Evolutionary conservation across 1,140 invertebrate genomes (phyloP).

Genomic region (Bombus sylvicola): DNA sequence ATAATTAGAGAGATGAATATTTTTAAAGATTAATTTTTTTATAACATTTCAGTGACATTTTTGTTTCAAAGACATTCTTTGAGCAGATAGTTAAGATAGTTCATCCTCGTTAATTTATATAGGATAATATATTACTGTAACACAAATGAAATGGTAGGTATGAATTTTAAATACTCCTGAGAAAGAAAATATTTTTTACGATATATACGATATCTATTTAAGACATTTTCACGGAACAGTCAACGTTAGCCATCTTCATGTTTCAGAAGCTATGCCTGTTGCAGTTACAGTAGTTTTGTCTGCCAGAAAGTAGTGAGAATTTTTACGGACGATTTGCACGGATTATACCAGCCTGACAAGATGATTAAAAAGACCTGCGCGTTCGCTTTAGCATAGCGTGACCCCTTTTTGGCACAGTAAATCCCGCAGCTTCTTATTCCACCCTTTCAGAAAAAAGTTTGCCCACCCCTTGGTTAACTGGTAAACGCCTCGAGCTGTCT

Average conservation of each 20-base stretch:
- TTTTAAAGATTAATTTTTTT: background rate
- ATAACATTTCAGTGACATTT: no score
- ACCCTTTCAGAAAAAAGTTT: slow-evolving; percentile 51
- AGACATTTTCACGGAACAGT: background rate
- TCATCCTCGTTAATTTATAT: background rate
- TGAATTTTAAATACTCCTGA: background rate
- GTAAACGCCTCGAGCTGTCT: slow-evolving; percentile 54
- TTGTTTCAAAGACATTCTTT: background rate
- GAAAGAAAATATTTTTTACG: background rate
- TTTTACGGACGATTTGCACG: slow-evolving; percentile 41
- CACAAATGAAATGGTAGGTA: background rate
- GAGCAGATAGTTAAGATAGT: background rate
- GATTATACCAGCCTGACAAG: slow-evolving; percentile 43
- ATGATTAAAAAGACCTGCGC: slow-evolving; percentile 49
- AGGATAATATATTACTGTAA: background rate
- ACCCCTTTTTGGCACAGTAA: slow-evolving; percentile 46
- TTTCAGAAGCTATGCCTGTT: slow-evolving; percentile 20
- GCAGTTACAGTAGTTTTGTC: background rate
- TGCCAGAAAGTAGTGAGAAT: background rate
- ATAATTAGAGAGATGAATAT: background rate
- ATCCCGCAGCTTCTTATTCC: slow-evolving; percentile 49
- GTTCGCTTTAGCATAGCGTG: slow-evolving; percentile 35
- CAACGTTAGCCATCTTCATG: background rate
- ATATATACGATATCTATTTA: background rate
- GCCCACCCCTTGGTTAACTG: slow-evolving; percentile 47